These are phyloP conservation scores for Falco columbarius DNA, from an alignment of 2,797 vertebrate genomes.

Conservation along the genomic window DNA sequence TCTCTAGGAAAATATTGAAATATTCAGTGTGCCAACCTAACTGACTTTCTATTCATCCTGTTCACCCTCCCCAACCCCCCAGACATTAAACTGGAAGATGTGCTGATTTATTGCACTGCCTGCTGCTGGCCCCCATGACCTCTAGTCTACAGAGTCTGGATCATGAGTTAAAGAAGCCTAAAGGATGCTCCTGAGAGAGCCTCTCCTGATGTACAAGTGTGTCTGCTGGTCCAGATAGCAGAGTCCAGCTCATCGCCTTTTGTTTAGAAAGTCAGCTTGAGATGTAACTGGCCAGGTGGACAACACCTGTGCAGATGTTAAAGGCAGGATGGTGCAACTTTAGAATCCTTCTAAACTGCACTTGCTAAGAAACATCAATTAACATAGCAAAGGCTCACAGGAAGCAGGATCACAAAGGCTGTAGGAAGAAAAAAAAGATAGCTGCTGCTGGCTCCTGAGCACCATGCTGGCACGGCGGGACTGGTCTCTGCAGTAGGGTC, in stretches of 20 bases:
- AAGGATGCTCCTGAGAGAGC: not conserved
- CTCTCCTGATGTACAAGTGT: not conserved
- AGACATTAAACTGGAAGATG: not conserved
- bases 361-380: not conserved
- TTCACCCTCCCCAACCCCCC: not conserved
- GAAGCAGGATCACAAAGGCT: not conserved
- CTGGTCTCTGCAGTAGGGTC: not conserved
- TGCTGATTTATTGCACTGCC: not conserved
- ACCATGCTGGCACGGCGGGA: not conserved
- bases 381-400: not conserved
- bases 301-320: not conserved
- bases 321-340: not conserved
- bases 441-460: not conserved
- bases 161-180: not conserved
- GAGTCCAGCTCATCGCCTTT: not conserved
- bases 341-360: not conserved
- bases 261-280: not conserved
- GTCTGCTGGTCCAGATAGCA: not conserved
- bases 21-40: not conserved
- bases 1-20: not conserved
- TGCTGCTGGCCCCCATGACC: fast-evolving
- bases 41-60: not conserved
- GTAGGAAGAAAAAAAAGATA: not conserved
- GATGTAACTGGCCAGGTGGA: not conserved
- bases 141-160: fast-evolving